phyloP scores from a whole-genome alignment of 2,888 invertebrate genomes.

The Yponomeuta plumbellus region DNA sequence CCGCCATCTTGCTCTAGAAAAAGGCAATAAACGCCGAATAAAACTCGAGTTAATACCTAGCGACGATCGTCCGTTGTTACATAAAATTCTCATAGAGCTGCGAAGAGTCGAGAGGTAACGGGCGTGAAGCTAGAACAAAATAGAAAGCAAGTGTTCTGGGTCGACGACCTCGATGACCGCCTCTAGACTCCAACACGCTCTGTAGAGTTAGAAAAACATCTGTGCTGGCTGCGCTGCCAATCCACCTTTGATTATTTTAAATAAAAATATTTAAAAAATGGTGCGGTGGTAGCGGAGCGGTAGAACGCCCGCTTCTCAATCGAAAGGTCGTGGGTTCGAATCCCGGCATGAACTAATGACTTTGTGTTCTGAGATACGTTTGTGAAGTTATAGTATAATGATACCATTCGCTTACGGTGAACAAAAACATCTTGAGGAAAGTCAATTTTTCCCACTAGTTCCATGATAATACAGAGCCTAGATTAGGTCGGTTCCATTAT shows the following conservation, averaged over 20 bases:
- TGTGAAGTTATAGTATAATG: too few relatives aligned
- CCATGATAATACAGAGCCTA: too few relatives aligned
- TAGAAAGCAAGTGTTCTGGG: slow-evolving; percentile 51
- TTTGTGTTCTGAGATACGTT: too few relatives aligned
- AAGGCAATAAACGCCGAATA: background rate
- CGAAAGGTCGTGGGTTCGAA: too few relatives aligned
- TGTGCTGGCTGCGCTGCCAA: slow-evolving; percentile 1
- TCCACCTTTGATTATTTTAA: background rate
- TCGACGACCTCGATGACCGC: slow-evolving; percentile 41
- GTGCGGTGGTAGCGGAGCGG: too few relatives aligned
- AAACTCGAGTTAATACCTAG: background rate
- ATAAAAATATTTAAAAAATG: background rate
- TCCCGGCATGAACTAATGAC: too few relatives aligned
- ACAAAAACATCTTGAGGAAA: too few relatives aligned
- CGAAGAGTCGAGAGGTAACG: slow-evolving; percentile 12
- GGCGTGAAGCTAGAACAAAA: slow-evolving; percentile 36
- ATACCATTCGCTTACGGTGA: too few relatives aligned
- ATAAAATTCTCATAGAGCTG: slow-evolving; percentile 8
- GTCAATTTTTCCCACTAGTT: too few relatives aligned
- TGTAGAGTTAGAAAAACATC: slow-evolving; percentile 9
- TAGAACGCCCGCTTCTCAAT: too few relatives aligned
- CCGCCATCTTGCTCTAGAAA: background rate
- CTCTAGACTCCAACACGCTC: slow-evolving; percentile 20
- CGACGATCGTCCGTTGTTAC: background rate
- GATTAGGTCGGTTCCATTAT: too few relatives aligned